Conservation (phyloP, 2,888 invertebrate genomes). For the Platycheirus rosarum region DNA sequence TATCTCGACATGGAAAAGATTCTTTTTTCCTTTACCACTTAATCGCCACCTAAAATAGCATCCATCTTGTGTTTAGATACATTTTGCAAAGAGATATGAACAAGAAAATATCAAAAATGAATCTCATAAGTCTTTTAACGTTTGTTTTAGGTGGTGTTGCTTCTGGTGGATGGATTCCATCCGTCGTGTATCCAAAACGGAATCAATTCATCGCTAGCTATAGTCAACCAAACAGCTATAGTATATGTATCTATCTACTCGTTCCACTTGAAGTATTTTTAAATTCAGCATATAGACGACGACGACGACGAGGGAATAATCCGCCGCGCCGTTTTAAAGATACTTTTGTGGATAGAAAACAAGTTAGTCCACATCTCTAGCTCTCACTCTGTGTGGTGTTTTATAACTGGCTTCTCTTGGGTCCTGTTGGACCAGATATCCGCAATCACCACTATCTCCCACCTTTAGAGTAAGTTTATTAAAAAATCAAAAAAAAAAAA, state of each 20-base stretch:
- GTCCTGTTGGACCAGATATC: slow-evolving; percentile 71
- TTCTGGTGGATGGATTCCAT: neutral
- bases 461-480: slow-evolving; percentile 14
- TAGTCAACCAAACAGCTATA: slow-evolving; percentile 13
- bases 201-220: slow-evolving; percentile 53
- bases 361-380: slow-evolving; percentile 34
- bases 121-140: slow-evolving; percentile 10
- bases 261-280: slow-evolving; percentile 55
- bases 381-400: slow-evolving; percentile 51
- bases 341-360: slow-evolving; percentile 1
- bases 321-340: neutral
- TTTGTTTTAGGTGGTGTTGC: slow-evolving; percentile 1
- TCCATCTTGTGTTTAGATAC: neutral
- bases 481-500: neutral
- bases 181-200: slow-evolving; percentile 44
- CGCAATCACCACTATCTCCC: slow-evolving; percentile 53
- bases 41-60: slow-evolving; percentile 39
- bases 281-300: neutral
- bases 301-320: neutral
- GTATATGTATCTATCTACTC: slow-evolving; percentile 27
- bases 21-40: slow-evolving; percentile 8
- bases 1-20: slow-evolving; percentile 37
- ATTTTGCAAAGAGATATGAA: slow-evolving; percentile 8
- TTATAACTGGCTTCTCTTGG: slow-evolving; percentile 58
- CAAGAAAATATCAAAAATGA: slow-evolving; percentile 14